These are phyloP conservation scores for Arbacia lixula DNA, from an alignment of 53 echinoderm and acorn worm species.

Conservation along the genomic window DNA sequence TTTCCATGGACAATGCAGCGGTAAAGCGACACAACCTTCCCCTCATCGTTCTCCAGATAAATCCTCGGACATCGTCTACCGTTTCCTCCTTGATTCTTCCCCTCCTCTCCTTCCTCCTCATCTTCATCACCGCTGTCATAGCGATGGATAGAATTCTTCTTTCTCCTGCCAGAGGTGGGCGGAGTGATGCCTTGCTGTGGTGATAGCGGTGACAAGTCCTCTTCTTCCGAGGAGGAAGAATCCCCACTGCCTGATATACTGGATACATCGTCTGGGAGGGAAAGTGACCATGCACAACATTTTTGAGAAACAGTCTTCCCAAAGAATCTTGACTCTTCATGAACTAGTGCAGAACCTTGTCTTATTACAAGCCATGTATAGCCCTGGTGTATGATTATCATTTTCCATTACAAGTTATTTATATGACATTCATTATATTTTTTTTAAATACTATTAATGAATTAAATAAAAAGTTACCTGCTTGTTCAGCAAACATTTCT, in stretches of 20 bases:
- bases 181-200: background rate
- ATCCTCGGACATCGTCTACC: conserved; percentile 76
- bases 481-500: conserved; percentile 78
- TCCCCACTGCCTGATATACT: conserved; percentile 93
- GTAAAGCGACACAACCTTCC: conserved; percentile 80
- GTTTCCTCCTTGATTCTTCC: conserved; percentile 7
- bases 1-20: conserved; percentile 90
- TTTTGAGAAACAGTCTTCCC: too few species aligned
- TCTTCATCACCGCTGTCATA: conserved; percentile 46
- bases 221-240: conserved; percentile 58
- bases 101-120: conserved; percentile 19
- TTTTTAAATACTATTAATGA: too few species aligned
- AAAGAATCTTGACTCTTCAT: too few species aligned
- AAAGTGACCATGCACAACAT: too few species aligned
- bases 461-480: too few species aligned
- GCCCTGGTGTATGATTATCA: too few species aligned
- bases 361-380: too few species aligned
- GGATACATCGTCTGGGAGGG: conserved; percentile 79
- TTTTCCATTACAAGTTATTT: too few species aligned
- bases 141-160: conserved; percentile 17
- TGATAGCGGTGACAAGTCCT: conserved; percentile 47
- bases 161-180: background rate
- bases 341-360: too few species aligned
- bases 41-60: conserved; percentile 77
- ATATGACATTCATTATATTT: too few species aligned